A percentile compares a stretch with the other conserved stretches of the same genome.
Conservation (phyloP, 2,113 vertebrate genomes). For the Dermatemys mawii region DNA sequence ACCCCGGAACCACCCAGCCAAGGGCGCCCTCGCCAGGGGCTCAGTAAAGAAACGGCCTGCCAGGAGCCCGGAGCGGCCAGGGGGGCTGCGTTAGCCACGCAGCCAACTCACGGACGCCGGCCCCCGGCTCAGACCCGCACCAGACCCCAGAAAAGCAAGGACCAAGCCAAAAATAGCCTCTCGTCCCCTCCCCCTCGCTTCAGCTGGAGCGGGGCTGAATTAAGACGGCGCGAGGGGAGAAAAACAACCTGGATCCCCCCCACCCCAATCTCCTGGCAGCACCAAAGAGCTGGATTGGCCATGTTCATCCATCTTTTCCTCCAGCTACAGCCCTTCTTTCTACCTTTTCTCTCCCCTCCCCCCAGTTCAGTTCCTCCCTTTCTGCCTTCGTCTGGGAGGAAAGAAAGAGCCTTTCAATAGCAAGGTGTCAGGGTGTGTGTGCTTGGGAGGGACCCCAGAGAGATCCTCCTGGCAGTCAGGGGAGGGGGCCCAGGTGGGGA, state of each 20-base stretch:
- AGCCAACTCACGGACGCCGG: not conserved
- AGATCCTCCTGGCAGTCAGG: not conserved
- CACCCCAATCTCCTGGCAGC: not conserved
- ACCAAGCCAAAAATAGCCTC: not conserved
- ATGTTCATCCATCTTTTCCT: not conserved
- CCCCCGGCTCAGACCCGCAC: not conserved
- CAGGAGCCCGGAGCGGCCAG: not conserved
- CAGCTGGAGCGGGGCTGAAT: not conserved
- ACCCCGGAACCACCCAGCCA: not conserved
- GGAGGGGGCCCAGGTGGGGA: not conserved
- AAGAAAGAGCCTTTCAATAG: not conserved
- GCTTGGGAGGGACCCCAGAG: not conserved
- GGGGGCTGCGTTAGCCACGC: not conserved
- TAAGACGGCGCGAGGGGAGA: not conserved
- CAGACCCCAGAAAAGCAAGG: not conserved
- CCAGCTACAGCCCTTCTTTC: not conserved
- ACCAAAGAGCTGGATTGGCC: not conserved
- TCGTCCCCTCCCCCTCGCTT: not conserved
- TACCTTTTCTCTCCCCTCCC: not conserved
- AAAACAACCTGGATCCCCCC: not conserved
- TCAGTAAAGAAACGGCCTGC: not conserved
- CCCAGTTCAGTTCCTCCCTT: not conserved
- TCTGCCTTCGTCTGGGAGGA: not conserved
- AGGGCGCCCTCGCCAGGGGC: not conserved
- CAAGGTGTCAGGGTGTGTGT: too few species aligned